Evolutionary conservation across 1,140 invertebrate genomes (phyloP).

Genomic region (Pseudomyrmex gracilis): DNA sequence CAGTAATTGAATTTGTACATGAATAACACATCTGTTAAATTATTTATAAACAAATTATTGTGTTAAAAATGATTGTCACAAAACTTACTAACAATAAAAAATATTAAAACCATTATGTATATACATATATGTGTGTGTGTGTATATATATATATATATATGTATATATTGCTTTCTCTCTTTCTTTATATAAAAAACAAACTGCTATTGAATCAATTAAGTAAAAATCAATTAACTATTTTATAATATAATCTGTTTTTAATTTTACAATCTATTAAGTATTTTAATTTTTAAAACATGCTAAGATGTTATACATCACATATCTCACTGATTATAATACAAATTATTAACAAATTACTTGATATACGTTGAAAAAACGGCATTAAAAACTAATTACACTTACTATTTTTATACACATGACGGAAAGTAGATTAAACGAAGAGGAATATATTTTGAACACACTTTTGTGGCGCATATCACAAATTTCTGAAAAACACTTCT

Average conservation of each 20-base stretch:
- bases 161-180: no score
- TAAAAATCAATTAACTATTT: not conserved
- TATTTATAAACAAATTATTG: slow-evolving; percentile 3
- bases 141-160: no score
- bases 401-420: not conserved
- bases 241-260: not conserved
- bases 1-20: not conserved
- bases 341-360: no score
- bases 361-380: no score
- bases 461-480: not conserved
- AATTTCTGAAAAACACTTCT: not conserved
- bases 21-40: not conserved
- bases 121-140: no score
- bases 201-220: not conserved
- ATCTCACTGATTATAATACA: no score
- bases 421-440: not conserved
- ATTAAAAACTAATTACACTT: not conserved
- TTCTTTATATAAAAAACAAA: not conserved
- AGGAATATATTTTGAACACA: not conserved
- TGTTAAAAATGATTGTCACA: not conserved
- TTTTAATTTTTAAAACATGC: not conserved
- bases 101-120: not conserved
- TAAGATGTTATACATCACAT: no score
- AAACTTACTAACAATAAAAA: slow-evolving; percentile 4
- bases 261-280: slow-evolving; percentile 2